Evolutionary conservation across 1,140 invertebrate species (phyloP), one percentile per base, ranked within the genome.

Genomic region (Dysdera silvatica): DNA sequence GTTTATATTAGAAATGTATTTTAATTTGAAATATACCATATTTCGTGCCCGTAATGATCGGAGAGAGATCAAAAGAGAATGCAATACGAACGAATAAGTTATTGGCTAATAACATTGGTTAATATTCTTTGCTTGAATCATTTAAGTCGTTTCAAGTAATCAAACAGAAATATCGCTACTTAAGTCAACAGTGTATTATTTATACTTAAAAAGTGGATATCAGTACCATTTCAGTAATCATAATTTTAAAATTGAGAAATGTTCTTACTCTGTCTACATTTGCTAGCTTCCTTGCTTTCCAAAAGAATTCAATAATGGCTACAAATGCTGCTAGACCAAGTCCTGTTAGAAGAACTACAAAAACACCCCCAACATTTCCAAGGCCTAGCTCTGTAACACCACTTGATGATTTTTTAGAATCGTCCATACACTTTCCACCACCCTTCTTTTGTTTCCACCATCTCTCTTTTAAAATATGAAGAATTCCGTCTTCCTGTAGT

Each of bases 301-400:
- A 71, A 31, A 69, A 57, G 43, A 72, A 69, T 53, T 72, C 71
- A 41, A 65, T 57, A 18, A 68, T 41, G 29, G 61, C 71, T 29
- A 71, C 57, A 16, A 72, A 60, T 16, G 61, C 67, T 6, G 77
- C 76, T 14, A 74, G 65, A 10, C 66, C 70, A 14, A 79, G 70
- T 23, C 79, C 80, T 26, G 72, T 71, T 16, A 80, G 70, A 6
- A 81, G 73, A 24, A 81, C 76, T 16, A 81, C 75, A 67, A 81
- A 81, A n/a, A 81, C 78, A 10, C 80, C 80, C 28, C 79, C 80
- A 18, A 81, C 77, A 65, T 74, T 74, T 41, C 61, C 69, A 45
- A 74, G 55, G 24, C 68, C 68, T 48, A 74, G 63, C 53, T 71
- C 71, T 52, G 61, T 71, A 37, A 69, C 70, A n/a, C 55, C 58